A percentile compares a stretch with the other conserved stretches of the same genome.
These are phyloP conservation scores for Parnassius apollo DNA, from an alignment of 2,888 invertebrate genomes.

Conservation along the genomic window DNA sequence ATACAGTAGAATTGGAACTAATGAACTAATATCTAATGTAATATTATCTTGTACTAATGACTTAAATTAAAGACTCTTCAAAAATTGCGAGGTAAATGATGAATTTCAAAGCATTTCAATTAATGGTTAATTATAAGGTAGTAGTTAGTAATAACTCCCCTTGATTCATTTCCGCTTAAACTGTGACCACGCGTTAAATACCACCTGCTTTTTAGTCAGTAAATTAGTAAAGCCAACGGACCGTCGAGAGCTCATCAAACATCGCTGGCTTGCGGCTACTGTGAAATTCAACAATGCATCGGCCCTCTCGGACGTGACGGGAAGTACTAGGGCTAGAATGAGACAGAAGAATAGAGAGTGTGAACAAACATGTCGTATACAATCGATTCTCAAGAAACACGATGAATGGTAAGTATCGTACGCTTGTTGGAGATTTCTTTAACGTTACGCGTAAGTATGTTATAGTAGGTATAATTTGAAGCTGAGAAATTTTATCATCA, in stretches of 20 bases:
- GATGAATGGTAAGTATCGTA: slow-evolving; percentile 23
- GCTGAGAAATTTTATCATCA: slow-evolving; percentile 1
- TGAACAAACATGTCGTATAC: slow-evolving; percentile 51
- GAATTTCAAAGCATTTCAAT: no score
- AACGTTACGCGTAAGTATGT: background rate
- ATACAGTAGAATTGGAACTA: no score
- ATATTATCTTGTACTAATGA: no score
- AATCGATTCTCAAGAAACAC: slow-evolving; percentile 39
- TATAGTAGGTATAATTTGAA: background rate
- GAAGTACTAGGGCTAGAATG: slow-evolving; percentile 19
- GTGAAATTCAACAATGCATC: slow-evolving; percentile 57
- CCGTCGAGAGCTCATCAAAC: slow-evolving; percentile 58
- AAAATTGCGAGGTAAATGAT: no score
- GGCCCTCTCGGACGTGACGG: slow-evolving; percentile 39
- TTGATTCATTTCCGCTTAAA: background rate
- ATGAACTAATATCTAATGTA: no score
- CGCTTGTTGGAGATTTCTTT: slow-evolving; percentile 5
- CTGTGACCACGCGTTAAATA: slow-evolving; percentile 15
- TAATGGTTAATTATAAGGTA: no score
- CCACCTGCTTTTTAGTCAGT: slow-evolving; percentile 43
- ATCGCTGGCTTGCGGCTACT: slow-evolving; percentile 55
- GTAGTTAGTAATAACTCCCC: no score
- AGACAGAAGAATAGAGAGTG: slow-evolving; percentile 46
- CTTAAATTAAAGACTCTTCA: no score
- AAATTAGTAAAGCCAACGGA: slow-evolving; percentile 49